A percentile compares a stretch with the other conserved stretches of the same genome.
phyloP scores from a whole-genome alignment of 23 tunicate genomes.

The Diplosoma virens region DNA sequence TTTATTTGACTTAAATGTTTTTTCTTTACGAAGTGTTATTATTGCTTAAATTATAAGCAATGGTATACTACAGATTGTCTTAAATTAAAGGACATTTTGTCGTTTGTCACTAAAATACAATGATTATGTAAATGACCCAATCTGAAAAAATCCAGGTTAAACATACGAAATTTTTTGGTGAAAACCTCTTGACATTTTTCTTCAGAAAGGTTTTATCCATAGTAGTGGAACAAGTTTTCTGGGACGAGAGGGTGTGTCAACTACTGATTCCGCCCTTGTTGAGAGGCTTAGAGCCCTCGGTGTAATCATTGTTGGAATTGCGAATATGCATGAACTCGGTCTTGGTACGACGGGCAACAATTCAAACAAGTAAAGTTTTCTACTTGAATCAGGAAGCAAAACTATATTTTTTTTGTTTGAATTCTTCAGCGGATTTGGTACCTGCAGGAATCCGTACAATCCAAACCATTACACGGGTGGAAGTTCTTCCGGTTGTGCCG shows the following conservation, averaged over 20 bases:
- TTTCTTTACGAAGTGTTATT: too few species aligned
- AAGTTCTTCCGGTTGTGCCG: slow-evolving; percentile 82
- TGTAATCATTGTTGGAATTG: slow-evolving; percentile 58
- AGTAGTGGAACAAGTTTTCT: slow-evolving; percentile 39
- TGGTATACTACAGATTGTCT: too few species aligned
- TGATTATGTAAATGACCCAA: too few species aligned
- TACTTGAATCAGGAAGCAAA: neutral
- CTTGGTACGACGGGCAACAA: slow-evolving; percentile 69
- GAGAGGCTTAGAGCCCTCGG: slow-evolving; percentile 53
- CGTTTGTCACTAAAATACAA: too few species aligned
- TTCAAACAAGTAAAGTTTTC: slow-evolving; percentile 44
- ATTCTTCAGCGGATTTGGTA: slow-evolving; percentile 49
- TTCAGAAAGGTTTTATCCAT: slow-evolving; percentile 47
- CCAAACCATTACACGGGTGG: slow-evolving; percentile 61
- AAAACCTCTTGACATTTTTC: too few species aligned
- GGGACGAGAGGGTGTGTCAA: neutral
- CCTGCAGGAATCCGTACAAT: slow-evolving; percentile 63
- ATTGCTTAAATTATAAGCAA: too few species aligned
- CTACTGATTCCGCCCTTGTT: slow-evolving; percentile 35
- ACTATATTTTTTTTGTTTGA: neutral
- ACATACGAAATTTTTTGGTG: too few species aligned
- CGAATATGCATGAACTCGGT: slow-evolving; percentile 83
- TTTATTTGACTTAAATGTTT: too few species aligned
- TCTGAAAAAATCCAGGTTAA: too few species aligned
- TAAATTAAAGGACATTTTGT: too few species aligned